Evolutionary conservation across 1,140 invertebrate genomes (phyloP), one percentile per base, ranked within the genome.

Genomic region (Tetragnatha versicolor): DNA sequence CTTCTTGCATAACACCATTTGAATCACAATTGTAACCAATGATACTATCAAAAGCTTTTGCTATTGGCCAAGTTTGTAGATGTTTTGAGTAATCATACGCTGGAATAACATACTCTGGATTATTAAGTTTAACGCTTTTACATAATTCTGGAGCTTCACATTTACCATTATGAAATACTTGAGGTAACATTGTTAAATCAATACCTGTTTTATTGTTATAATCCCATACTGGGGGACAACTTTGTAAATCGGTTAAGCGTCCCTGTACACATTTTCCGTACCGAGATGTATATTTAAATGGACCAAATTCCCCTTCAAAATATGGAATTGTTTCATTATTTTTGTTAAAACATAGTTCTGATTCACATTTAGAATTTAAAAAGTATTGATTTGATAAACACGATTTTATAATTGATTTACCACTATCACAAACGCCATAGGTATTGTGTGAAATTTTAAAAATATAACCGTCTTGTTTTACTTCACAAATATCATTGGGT

Each of bases 331-430:
- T 35, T 61, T 33, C 17, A 20, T 61, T 9, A 20, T 61, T 0
- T n/a, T 35, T 35, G 20, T 37, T 37, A 10, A 25, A n/a, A 20
- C 58, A 61, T 1, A 20, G n/a, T 25, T 61, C 58, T 5, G 9
- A 61, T 61, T 61, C 58, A n/a, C 58, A 61, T 37, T 61, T 33
- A n/a, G 20, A 12, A 33, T 61, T 22, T n/a, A 61, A 61, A 37
- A 61, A 7, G 20, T 61, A 37, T 6, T 5, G 5, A 35, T 37
- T 22, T 61, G 33, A 35, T 5, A n/a, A 9, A 61, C 58, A 61
- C 6, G 0, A 6, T 61, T 20, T 17, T 22, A 35, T 35, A 3
- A n/a, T 10, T 12, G 7, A 17, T 61, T 61, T 61, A 22, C 29
- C 29, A n/a, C 29, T 20, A 4, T 2, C n/a, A 37, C 58, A 61